Evolutionary conservation across 2,888 invertebrate genomes (phyloP).

Genomic region (Exocentrus adspersus): DNA sequence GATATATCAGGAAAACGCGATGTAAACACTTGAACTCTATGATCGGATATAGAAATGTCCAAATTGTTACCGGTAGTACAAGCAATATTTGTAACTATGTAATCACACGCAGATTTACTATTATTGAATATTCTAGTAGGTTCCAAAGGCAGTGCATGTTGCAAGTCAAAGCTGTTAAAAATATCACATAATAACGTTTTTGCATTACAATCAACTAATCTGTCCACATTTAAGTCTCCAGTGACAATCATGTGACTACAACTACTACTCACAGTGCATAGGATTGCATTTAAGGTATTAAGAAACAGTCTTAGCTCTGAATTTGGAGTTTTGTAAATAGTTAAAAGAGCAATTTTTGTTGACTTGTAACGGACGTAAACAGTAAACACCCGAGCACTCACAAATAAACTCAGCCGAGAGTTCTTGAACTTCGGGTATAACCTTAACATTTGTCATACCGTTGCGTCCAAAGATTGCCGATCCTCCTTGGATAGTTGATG

Average conservation of each 20-base stretch:
- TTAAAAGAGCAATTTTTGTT: background rate
- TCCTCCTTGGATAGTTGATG: background rate
- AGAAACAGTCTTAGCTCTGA: background rate
- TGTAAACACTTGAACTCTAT: background rate
- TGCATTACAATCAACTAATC: background rate
- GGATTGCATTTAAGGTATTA: background rate
- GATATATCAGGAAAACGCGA: background rate
- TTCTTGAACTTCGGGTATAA: background rate
- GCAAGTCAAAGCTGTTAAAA: background rate
- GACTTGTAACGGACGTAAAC: background rate
- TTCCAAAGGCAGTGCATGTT: slow-evolving; percentile 1
- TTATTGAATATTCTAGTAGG: slow-evolving; percentile 1
- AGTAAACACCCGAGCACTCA: background rate
- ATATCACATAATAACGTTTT: background rate
- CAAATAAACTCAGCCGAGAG: background rate
- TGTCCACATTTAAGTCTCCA: background rate
- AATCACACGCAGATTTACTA: background rate
- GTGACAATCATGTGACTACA: slow-evolving; percentile 1
- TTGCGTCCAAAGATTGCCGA: background rate
- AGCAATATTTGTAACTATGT: background rate
- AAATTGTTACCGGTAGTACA: background rate
- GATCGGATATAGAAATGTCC: background rate
- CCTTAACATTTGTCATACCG: background rate
- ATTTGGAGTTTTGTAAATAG: background rate
- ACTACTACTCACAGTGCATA: background rate